Evolutionary conservation across 2,888 invertebrate species (phyloP), one percentile per base, ranked within the genome.

Genomic region (Stictocephala bisonia): DNA sequence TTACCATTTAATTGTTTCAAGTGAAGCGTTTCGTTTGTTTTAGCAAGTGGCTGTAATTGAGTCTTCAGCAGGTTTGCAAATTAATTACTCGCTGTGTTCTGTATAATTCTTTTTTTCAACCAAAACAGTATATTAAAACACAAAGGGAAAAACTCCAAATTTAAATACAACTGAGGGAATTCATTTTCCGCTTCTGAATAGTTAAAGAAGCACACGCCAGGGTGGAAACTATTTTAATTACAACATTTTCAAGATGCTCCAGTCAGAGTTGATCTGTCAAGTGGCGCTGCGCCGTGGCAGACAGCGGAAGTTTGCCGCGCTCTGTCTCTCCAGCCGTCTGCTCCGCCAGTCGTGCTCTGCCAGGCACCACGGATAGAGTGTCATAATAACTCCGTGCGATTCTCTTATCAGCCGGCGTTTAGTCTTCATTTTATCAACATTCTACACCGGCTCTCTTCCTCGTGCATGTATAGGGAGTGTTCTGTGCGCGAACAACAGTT

Each of bases 201-300:
- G 35, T 35, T 35, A 24, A 2, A 24, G 27, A 9, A 20, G 56
- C 27, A n/a, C 56, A 29, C 27, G 15, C 27, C 56, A 29, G 26
- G n/a, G 24, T 44, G 24, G 51, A 66, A 71, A 71, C 58, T 60
- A 71, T 58, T 58, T 60, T 71, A 71, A 71, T 71, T 71, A 56
- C 58, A 22, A 50, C 56, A 56, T 71, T 71, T 58, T 56, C 18
- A 15, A 58, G 41, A 35, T 44, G 51, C 18, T 40, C 18, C 24
- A 41, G 53, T 22, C 51, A 67, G 50, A 53, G 50, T 48, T 67
- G 15, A 15, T 15, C 66, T 51, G 72, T 24, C 1, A 18, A 7
- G 72, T 72, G 72, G 69, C 69, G 69, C 69, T 15, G 53, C 67
- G 67, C 44, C 22, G 72, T 44, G 72, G 72, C 50, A 56, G 58